These are phyloP conservation scores for Toxotes jaculatrix DNA, from an alignment of 2,113 vertebrate species.

Conservation along the genomic window DNA sequence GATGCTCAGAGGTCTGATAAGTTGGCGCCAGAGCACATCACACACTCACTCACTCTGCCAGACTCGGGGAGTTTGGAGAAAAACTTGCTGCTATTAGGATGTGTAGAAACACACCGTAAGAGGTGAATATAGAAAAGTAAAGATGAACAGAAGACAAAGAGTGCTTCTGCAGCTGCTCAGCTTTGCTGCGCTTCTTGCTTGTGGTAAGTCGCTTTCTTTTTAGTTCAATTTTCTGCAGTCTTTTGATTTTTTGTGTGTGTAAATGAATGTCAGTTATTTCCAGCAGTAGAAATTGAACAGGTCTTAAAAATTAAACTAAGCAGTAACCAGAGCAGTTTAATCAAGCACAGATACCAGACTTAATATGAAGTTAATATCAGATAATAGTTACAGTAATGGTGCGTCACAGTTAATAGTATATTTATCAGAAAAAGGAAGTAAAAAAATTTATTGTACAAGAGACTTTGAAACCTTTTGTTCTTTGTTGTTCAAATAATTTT, in stretches of 20 bases:
- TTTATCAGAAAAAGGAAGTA: neutral
- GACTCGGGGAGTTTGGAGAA: neutral
- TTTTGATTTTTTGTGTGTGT: neutral
- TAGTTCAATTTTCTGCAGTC: neutral
- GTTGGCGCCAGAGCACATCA: conserved; percentile 36
- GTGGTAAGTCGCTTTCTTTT: conserved; percentile 69
- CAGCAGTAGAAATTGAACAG: neutral
- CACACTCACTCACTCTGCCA: neutral
- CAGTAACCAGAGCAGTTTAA: neutral
- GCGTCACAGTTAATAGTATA: neutral
- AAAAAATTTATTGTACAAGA: neutral
- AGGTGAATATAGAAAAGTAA: neutral
- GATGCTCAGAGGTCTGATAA: conserved; percentile 70
- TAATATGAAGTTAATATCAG: too few species aligned
- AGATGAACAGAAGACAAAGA: conserved; percentile 49
- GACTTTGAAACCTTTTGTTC: neutral
- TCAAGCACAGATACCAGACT: neutral
- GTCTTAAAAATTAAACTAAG: too few species aligned
- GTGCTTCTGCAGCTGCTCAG: conserved; percentile 67
- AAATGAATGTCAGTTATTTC: neutral
- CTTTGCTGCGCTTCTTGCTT: conserved; percentile 66
- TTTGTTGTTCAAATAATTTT: neutral
- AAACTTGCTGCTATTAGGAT: conserved; percentile 44
- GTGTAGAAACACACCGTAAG: conserved; percentile 37
- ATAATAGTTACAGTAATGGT: too few species aligned